phyloP scores from a whole-genome alignment of 2,888 invertebrate genomes.

The Alloscopus bannaensis region DNA sequence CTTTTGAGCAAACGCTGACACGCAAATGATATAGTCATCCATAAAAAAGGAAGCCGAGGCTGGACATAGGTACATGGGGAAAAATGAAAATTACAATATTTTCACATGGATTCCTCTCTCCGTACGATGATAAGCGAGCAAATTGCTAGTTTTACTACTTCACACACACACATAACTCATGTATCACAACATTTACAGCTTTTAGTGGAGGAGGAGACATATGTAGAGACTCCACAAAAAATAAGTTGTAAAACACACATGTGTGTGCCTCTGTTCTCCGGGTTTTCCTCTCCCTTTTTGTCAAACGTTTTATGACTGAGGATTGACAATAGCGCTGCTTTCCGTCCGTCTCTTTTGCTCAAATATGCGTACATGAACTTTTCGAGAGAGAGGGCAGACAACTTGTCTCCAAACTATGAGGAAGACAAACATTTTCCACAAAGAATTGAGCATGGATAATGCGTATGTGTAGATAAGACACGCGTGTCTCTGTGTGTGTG shows the following conservation, averaged over 20 bases:
- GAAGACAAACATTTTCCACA: not conserved
- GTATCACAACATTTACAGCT: not conserved
- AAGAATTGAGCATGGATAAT: not conserved
- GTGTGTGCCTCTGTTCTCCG: no score
- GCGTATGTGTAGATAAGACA: not conserved
- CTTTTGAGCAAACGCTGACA: no score
- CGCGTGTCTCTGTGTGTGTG: not conserved
- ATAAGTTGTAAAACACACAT: conserved; percentile 46
- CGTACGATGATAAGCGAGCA: conserved; percentile 20
- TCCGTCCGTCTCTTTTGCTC: not conserved
- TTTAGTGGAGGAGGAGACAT: not conserved
- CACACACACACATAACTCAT: conserved; percentile 21
- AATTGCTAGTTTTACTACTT: conserved; percentile 40
- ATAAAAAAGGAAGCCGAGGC: no score
- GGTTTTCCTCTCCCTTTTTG: conserved; percentile 14
- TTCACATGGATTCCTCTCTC: no score
- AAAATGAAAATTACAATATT: not conserved
- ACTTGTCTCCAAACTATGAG: not conserved
- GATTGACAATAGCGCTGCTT: conserved; percentile 5
- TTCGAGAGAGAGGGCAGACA: not conserved
- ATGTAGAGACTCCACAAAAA: no score
- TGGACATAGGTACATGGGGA: not conserved
- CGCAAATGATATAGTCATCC: no score
- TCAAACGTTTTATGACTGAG: conserved; percentile 27
- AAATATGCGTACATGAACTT: not conserved